Base-by-base conservation (phyloP, 2,797 vertebrate genomes). In the Phataginus tetradactyla region DNA sequence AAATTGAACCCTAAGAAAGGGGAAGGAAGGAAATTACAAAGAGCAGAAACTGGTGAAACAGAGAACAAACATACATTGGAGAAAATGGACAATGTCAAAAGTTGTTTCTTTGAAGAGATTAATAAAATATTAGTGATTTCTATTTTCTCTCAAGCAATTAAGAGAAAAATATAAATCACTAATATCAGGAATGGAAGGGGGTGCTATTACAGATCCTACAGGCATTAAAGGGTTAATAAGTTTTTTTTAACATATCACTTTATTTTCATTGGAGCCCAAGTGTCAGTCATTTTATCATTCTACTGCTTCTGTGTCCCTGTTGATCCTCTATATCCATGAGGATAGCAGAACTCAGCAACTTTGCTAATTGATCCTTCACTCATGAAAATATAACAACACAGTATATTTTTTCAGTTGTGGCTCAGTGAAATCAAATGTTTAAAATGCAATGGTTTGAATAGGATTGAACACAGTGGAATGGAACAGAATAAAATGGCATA, bases 41-140 rank as follows among this genome's bases (percentile, higher is more conserved):
- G 45, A 78, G n/a, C 34, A 94, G 83, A 94, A 78, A 34, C 14
- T 69, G 25, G 32, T 81, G 61, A 91, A 97, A 78, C 27, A 91
- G 49, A 92, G 90, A 86, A 12, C 25, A 93, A 86, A 85, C 21
- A 66, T 17, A 83, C n/a, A 51, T 45, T 37, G 79, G 49, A 90
- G 61, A 90, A 83, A 86, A 51, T 49, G 1, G 20, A 61, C 71
- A 64, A 55, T 59, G 63, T 69, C 72, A 39, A 91, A 83, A 77
- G 51, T 39, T 92, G 55, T 49, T 86, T 80, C 57, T 91, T 95
- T 84, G 51, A 91, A 80, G 27, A 91, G 13, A 92, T 71, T 81
- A 75, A 85, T 72, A 93, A 93, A 93, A 86, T 69, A 92, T 86
- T 91, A 79, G 18, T 68, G 79, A 79, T 75, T 86, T 84, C 51